phyloP scores from a whole-genome alignment of 2,113 vertebrate species.

The Sylvilagus bachmani region DNA sequence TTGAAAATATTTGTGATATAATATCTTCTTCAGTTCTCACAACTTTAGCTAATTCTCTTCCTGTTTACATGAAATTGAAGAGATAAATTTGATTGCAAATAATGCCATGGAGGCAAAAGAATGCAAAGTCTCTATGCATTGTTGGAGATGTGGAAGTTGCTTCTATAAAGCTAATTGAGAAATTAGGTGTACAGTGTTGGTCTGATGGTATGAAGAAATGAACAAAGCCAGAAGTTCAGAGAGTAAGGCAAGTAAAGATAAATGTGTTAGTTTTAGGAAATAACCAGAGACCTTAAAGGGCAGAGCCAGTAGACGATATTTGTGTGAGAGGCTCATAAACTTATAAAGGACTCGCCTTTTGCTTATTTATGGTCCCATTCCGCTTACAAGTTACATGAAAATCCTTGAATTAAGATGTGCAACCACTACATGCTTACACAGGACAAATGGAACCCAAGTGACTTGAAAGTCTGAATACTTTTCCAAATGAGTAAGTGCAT shows the following conservation, averaged over 20 bases:
- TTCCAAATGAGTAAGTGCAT: constrained; percentile 61
- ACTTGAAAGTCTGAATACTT: neutral
- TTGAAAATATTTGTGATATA: neutral
- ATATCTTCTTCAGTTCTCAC: neutral
- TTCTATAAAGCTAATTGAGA: neutral
- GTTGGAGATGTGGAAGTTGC: neutral
- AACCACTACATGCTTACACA: neutral
- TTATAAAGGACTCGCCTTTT: neutral
- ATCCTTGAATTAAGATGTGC: neutral
- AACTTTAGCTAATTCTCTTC: neutral
- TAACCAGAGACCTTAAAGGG: neutral
- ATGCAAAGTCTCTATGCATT: neutral
- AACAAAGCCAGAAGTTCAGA: neutral
- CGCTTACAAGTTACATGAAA: neutral
- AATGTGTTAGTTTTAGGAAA: neutral
- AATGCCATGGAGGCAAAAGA: neutral
- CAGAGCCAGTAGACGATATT: neutral
- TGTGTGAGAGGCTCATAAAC: neutral
- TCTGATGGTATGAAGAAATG: neutral
- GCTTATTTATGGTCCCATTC: neutral
- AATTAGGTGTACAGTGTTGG: neutral
- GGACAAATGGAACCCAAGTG: neutral
- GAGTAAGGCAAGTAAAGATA: neutral
- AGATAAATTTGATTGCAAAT: neutral
- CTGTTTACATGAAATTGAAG: neutral